Evolutionary conservation across 1,140 invertebrate genomes (phyloP), one percentile per base, ranked within the genome.

Genomic region (Oncopodura yosiiana): DNA sequence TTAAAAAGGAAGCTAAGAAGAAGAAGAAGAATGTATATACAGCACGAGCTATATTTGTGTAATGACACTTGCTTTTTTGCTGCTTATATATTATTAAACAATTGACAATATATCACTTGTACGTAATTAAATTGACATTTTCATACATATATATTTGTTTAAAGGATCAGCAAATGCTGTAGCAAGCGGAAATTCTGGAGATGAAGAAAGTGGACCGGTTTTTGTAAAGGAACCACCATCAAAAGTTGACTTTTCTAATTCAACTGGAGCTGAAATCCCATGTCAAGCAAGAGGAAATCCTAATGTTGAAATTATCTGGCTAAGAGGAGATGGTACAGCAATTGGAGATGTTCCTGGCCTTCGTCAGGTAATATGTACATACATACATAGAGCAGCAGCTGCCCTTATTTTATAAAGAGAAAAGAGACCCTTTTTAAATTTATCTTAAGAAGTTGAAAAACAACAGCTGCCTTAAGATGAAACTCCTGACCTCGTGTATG

Each of bases 181-280:
- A 66, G 81, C 78, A 26, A n/a, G n/a, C n/a, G n/a, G n/a, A n/a
- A 79, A 81, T 68, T 27, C 44, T 8, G 38, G 18, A 11, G 62
- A 64, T 26, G 58, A 61, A 45, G 58, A 61, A 37, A 50, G 44
- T 41, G 91, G 90, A 66, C 91, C 89, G 8, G 85, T 92, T 44
- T 94, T 94, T 72, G 79, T 90, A 49, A 85, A 84, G 64, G 91
- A 93, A 76, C 91, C 90, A 19, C 85, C 86, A 56, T 88, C 87
- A 70, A 79, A 86, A 62, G 80, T 94, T 37, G 88, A 92, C 69
- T 94, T 95, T 72, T 89, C 87, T 54, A 95, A 95, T 70, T 90
- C 87, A 42, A 93, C 88, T 26, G 92, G 91, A 63, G 85, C 88
- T 51, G 82, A 86, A 59, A 86, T 96, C 39, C 87, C 92, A 70